Evolutionary conservation across 1,140 invertebrate species (phyloP), one percentile per base, ranked within the genome.

Genomic region (Scaptodrosophila lebanonensis): DNA sequence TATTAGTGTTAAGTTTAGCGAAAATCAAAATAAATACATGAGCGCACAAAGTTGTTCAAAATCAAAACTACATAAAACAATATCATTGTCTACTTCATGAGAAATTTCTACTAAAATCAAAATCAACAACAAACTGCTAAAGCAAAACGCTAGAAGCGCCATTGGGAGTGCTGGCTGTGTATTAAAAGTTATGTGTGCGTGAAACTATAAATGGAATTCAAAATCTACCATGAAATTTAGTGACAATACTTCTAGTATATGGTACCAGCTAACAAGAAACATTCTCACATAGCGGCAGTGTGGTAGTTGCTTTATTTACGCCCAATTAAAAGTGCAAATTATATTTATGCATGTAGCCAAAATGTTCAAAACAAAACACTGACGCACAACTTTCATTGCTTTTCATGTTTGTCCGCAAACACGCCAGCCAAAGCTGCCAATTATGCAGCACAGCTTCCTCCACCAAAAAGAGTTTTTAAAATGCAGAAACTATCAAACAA

Each of bases 251-350:
- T 54, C 49, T 52, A 59, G 32, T 30, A 48, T 42, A 52, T 48
- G 53, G 51, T 33, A 16, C 40, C 15, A 59, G 40, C 25, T 47
- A 59, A 59, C 45, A 57, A 48, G 32, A n/a, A n/a, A n/a, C 58
- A 58, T 63, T 30, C 16, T 39, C 60, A 63, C 49, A 52, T 58
- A 53, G 7, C 50, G 11, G 40, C 6, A 32, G 27, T 12, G 17
- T 25, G 30, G 40, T 36, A 5, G 27, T 27, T 18, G 1, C 13
- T 29, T 29, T 36, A 15, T 66, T 51, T 59, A 59, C 38, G 52
- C 53, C 36, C 58, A 70, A 70, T 70, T 70, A 70, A 69, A 70
- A 70, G 59, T 70, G 64, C 48, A 70, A 66, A 70, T 70, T 63
- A 53, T 53, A 50, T 69, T 62, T 58, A 6, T 20, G 38, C 48